A percentile compares a stretch with the other conserved stretches of the same genome.
phyloP scores from a whole-genome alignment of 2,113 vertebrate genomes.

The Cyrtonyx montezumae region DNA sequence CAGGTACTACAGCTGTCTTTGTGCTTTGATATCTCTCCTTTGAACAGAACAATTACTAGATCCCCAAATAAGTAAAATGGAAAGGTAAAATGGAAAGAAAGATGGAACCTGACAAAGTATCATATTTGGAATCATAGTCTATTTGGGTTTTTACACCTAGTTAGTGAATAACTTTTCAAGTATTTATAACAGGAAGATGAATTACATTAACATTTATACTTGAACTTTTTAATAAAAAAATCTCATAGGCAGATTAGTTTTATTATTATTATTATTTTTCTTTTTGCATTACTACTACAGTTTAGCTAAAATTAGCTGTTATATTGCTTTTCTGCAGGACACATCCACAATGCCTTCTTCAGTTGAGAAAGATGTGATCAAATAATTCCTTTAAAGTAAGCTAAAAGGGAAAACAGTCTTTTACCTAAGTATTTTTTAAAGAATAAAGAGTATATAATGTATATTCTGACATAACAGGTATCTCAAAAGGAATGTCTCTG shows the following conservation, averaged over 20 bases:
- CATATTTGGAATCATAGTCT: accelerated
- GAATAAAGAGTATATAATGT: not conserved
- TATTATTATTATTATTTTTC: too few relatives aligned
- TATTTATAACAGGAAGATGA: not conserved
- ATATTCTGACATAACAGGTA: not conserved
- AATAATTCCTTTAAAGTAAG: not conserved
- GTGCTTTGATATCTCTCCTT: not conserved
- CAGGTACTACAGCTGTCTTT: not conserved
- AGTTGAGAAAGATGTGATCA: accelerated
- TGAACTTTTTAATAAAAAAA: not conserved
- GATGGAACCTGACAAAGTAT: not conserved
- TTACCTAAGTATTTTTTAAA: not conserved
- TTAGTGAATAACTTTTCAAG: not conserved
- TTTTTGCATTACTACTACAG: not conserved
- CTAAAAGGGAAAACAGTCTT: not conserved
- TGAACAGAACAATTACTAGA: not conserved
- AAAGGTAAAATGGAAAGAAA: not conserved
- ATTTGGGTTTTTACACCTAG: not conserved
- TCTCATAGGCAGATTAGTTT: not conserved
- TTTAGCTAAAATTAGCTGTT: not conserved
- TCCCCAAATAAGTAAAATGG: not conserved
- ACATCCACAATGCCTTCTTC: not conserved
- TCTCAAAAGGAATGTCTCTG: not conserved
- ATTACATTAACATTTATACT: not conserved
- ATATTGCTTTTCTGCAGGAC: not conserved